Conservation (phyloP, 1,140 invertebrate species). For the Hylaeus volcanicus region DNA sequence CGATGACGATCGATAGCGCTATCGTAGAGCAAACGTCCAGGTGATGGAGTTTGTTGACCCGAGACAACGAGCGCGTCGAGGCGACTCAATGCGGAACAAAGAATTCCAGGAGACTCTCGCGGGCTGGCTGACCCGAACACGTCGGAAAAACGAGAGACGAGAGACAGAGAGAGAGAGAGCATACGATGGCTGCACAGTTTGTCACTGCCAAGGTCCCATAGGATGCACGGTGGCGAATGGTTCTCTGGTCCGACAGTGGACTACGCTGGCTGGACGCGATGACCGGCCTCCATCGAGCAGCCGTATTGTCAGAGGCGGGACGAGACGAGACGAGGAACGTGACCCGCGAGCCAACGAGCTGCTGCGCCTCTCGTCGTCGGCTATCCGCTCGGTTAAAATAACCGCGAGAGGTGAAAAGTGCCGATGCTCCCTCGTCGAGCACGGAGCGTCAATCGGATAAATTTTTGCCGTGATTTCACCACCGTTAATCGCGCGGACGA, state of each 20-base stretch:
- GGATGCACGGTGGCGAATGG: neutral
- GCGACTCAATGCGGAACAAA: conserved; percentile 29
- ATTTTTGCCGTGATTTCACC: neutral
- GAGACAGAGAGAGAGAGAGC: conserved; percentile 1
- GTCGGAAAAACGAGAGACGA: conserved; percentile 23
- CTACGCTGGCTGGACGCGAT: conserved; percentile 16
- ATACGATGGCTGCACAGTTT: conserved; percentile 29
- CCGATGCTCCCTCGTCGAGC: neutral
- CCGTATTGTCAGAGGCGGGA: conserved; percentile 30
- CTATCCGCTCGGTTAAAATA: conserved; percentile 32
- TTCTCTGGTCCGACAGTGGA: neutral
- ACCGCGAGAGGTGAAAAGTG: conserved; percentile 24
- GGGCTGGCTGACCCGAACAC: neutral
- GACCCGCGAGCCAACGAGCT: conserved; percentile 51
- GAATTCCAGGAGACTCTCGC: conserved; percentile 23
- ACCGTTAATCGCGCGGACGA: too few relatives aligned
- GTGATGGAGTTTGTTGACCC: conserved; percentile 29
- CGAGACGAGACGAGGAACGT: conserved; percentile 43
- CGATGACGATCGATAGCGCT: conserved; percentile 12
- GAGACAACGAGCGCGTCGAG: neutral
- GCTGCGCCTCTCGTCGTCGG: conserved; percentile 9
- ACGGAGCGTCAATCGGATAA: neutral
- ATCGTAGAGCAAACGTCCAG: conserved; percentile 1
- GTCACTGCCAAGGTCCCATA: conserved; percentile 43
- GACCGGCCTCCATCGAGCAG: conserved; percentile 12